A percentile compares a stretch with the other conserved stretches of the same genome.
These are phyloP conservation scores for Ormia ochracea DNA, from an alignment of 2,888 invertebrate species.

Conservation along the genomic window DNA sequence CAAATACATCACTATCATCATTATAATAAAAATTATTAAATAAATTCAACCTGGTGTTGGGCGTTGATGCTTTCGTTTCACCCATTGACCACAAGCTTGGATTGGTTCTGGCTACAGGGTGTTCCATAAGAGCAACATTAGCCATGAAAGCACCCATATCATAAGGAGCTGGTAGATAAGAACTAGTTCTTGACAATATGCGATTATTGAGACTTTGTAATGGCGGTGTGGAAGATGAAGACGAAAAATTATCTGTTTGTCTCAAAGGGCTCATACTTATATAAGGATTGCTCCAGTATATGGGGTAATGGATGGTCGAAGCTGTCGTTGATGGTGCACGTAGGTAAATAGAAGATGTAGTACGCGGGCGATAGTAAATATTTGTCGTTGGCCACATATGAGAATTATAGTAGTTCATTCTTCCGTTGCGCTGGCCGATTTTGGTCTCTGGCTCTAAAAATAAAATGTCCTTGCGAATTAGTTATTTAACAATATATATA, in stretches of 20 bases:
- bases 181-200: conserved; percentile 17
- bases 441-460: not conserved
- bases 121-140: conserved; percentile 37
- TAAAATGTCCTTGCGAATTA: not conserved
- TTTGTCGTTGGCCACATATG: conserved; percentile 42
- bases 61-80: conserved; percentile 9
- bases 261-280: conserved; percentile 27
- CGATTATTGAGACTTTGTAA: not conserved
- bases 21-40: conserved; percentile 55
- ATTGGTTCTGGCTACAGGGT: conserved; percentile 20
- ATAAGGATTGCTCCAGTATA: conserved; percentile 42
- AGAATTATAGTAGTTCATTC: conserved; percentile 48
- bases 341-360: conserved; percentile 10
- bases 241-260: conserved; percentile 43
- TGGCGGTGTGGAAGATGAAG: conserved; percentile 13
- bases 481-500: not conserved
- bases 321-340: conserved; percentile 6
- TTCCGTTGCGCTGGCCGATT: conserved; percentile 42
- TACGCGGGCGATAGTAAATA: conserved; percentile 30
- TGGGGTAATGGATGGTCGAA: conserved; percentile 33
- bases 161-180: conserved; percentile 35
- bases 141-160: conserved; percentile 53
- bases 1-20: conserved; percentile 41
- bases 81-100: conserved; percentile 48
- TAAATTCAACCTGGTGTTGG: conserved; percentile 45